Base-by-base conservation (phyloP, 2,888 invertebrate species). In the Ophion slaviceki region DNA sequence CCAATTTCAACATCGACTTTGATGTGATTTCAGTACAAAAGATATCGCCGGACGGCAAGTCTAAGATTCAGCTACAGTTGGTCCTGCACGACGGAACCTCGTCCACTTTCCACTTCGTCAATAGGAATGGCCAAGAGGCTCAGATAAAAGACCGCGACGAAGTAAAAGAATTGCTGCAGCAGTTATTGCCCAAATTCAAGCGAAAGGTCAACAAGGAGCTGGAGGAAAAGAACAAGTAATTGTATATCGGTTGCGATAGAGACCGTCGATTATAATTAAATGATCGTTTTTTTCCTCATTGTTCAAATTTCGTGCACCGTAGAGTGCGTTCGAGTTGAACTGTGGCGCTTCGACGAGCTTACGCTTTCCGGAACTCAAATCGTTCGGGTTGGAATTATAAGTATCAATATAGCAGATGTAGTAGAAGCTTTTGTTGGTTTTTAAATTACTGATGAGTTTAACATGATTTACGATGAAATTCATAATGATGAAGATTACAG, bases 61-160 rank as follows among this genome's bases (percentile, higher is more conserved):
- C 98, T 40, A 99, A 99, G 95, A 98, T 99, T 80, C 99, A 99
- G 94, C 95, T 99, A 20, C 99, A 99, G 95, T 97, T 99, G 28
- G 98, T 99, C 28, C 95, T 99, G 87, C 98, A 99, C 90, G 98
- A 98, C 95, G 98, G 98, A 32, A 96, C 97, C 72, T 98, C 98
- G 71, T 98, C 98, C 3, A 99, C 99, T 17, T 99, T 99, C 95
- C 99, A 99, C 93, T 99, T 99, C 94, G 97, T 97, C 71, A 98
- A 99, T 94, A 96, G 98, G 5, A 96, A 96, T 72, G 98, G 99
- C 0, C 95, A 96, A 40, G 96, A 96, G 47, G 96, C 96, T 7
- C 99, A 99, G 94, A 95, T 98, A 14, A 96, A 97, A 84, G 99
- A 99, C 93, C 95, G 99, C 76, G 99, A 99, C 94, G 96, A 97